Evolutionary conservation across 2,797 vertebrate genomes (phyloP).

Genomic region (Cryptoblepharus egeriae): DNA sequence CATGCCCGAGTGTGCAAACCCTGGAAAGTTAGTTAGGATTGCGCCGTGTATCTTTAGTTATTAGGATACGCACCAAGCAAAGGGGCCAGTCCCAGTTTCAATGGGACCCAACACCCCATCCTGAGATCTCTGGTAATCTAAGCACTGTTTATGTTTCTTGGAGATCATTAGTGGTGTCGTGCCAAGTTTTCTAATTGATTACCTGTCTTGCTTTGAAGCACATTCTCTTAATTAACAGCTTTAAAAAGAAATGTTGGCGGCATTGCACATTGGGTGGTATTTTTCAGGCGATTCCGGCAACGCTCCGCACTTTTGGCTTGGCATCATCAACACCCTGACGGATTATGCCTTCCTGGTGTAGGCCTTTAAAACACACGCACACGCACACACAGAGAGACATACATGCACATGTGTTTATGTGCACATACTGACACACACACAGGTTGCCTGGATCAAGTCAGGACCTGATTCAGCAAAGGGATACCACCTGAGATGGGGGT

Average conservation of each 20-base stretch:
- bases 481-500: no score
- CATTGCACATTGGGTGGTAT: neutral
- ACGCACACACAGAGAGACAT: no score
- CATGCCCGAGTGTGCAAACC: no score
- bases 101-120: neutral
- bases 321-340: no score
- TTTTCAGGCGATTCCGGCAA: neutral
- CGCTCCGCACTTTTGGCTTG: no score
- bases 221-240: neutral
- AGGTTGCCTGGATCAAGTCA: neutral
- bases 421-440: no score
- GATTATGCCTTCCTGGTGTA: neutral
- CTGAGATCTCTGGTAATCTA: neutral
- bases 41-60: neutral
- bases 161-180: neutral
- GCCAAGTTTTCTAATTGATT: neutral
- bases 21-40: no score
- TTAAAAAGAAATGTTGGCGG: neutral
- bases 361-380: neutral
- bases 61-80: neutral
- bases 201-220: neutral
- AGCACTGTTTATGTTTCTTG: neutral
- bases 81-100: neutral
- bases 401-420: no score
- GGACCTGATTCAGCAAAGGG: no score